Percentiles rank a stretch among this genome's conserved stretches.
Conservation (phyloP, 2,888 invertebrate species). For the Taphrorychus bicolor region DNA sequence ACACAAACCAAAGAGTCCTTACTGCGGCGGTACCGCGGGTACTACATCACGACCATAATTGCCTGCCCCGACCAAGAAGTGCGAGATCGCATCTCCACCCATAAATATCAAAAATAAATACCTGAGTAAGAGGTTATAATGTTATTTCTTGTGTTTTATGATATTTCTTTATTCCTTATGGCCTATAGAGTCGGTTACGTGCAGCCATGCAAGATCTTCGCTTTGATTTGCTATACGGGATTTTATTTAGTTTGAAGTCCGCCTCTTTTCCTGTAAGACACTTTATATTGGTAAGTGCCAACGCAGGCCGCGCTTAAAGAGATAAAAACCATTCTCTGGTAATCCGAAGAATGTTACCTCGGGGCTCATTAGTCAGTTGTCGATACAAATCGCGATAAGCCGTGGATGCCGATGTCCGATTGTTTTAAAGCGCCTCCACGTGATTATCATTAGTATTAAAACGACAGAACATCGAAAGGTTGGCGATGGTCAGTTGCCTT, state of each 20-base stretch:
- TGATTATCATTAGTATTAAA: constrained; percentile 55
- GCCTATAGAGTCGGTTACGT: constrained; percentile 39
- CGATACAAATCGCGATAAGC: constrained; percentile 53
- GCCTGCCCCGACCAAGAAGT: constrained; percentile 39
- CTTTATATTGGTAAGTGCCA: not conserved
- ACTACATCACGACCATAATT: constrained; percentile 41
- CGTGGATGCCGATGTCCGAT: constrained; percentile 45
- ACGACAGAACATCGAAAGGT: constrained; percentile 44
- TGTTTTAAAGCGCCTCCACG: constrained; percentile 53
- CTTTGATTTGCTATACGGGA: constrained; percentile 33
- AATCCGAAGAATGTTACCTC: not conserved
- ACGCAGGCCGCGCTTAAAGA: not conserved
- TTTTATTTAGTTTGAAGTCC: not conserved
- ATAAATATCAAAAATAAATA: constrained; percentile 63
- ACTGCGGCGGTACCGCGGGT: constrained; percentile 33
- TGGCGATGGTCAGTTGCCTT: constrained; percentile 36
- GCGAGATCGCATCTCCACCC: constrained; percentile 58
- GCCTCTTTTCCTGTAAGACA: not conserved
- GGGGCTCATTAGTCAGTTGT: constrained; percentile 48
- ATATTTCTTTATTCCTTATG: constrained; percentile 40
- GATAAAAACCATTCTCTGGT: not conserved
- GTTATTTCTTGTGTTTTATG: constrained; percentile 42
- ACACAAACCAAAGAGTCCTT: constrained; percentile 40
- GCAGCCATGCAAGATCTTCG: constrained; percentile 41
- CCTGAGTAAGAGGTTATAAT: constrained; percentile 45